Evolutionary conservation across 2,888 invertebrate species (phyloP).

Genomic region (Rotaria sp.): DNA sequence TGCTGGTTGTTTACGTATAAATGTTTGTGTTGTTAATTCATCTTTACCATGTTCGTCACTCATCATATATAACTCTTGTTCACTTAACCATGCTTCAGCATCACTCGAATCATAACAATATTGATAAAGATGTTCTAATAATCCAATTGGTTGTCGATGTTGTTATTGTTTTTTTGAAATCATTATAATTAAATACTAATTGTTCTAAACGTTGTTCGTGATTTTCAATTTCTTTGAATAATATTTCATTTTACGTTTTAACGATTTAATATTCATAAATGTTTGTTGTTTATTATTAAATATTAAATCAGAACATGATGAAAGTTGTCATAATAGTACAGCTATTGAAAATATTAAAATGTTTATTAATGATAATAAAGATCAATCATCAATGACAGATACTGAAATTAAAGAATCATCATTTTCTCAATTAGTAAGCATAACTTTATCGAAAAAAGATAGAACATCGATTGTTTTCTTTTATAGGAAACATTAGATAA

Average conservation of each 20-base stretch:
- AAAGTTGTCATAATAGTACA: background rate
- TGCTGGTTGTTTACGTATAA: constrained; percentile 20
- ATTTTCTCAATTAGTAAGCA: background rate
- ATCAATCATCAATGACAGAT: too few species aligned
- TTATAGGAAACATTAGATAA: background rate
- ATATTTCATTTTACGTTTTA: constrained; percentile 90
- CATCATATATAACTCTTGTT: constrained; percentile 99
- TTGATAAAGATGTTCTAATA: constrained; percentile 84
- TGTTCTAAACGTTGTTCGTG: constrained; percentile 87
- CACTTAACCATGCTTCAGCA: constrained; percentile 99
- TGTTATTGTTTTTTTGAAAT: constrained; percentile 83
- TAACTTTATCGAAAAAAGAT: background rate
- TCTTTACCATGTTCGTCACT: constrained; percentile 65
- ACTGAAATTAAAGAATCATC: background rate
- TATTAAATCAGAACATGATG: constrained; percentile 72
- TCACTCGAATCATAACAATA: constrained; percentile 98
- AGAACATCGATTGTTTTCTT: rapidly evolving
- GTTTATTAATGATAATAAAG: background rate
- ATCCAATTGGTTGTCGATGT: constrained; percentile 73
- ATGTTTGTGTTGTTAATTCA: constrained; percentile 16
- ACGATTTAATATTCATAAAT: constrained; percentile 90
- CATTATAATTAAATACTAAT: constrained; percentile 82
- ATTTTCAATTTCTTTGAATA: constrained; percentile 91
- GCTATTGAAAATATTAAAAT: background rate
- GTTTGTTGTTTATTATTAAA: constrained; percentile 67